phyloP scores from a whole-genome alignment of 2,888 invertebrate species.

The Prosopocoilus inquinatus region DNA sequence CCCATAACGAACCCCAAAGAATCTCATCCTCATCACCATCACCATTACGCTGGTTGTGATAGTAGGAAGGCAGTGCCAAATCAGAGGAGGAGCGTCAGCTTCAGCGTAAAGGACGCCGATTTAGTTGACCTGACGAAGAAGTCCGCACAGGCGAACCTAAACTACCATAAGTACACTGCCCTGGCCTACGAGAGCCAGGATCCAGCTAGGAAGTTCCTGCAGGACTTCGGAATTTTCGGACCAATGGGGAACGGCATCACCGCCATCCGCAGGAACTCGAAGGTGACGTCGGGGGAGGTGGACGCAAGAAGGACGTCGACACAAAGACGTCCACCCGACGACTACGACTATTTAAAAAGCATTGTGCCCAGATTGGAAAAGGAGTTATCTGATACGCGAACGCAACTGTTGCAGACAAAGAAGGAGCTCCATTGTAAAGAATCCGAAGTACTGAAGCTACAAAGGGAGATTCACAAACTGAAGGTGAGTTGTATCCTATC shows the following conservation, averaged over 20 bases:
- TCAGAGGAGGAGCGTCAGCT: conserved; percentile 14
- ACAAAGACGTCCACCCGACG: conserved; percentile 30
- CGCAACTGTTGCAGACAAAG: conserved; percentile 57
- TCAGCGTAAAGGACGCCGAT: conserved; percentile 6
- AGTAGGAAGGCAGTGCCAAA: conserved; percentile 21
- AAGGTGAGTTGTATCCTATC: conserved; percentile 53
- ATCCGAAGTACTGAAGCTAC: conserved; percentile 59
- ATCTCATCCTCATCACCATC: not conserved
- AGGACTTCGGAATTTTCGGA: conserved; percentile 45
- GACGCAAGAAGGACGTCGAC: not conserved
- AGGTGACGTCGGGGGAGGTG: conserved; percentile 27
- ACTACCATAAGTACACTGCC: conserved; percentile 42
- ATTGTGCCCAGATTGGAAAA: conserved; percentile 51
- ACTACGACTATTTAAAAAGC: conserved; percentile 47
- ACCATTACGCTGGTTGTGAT: conserved; percentile 22
- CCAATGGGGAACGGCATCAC: conserved; percentile 49
- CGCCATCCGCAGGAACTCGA: conserved; percentile 35
- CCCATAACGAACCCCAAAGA: conserved; percentile 35
- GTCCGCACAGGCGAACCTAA: conserved; percentile 32
- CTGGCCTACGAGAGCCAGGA: conserved; percentile 38
- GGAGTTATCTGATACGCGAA: conserved; percentile 53
- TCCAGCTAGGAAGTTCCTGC: conserved; percentile 45
- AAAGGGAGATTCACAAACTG: conserved; percentile 69
- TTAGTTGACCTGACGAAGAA: conserved; percentile 19
- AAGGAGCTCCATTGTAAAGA: conserved; percentile 57